phyloP scores from a whole-genome alignment of 2,888 invertebrate genomes.

The Hemaris fuciformis region DNA sequence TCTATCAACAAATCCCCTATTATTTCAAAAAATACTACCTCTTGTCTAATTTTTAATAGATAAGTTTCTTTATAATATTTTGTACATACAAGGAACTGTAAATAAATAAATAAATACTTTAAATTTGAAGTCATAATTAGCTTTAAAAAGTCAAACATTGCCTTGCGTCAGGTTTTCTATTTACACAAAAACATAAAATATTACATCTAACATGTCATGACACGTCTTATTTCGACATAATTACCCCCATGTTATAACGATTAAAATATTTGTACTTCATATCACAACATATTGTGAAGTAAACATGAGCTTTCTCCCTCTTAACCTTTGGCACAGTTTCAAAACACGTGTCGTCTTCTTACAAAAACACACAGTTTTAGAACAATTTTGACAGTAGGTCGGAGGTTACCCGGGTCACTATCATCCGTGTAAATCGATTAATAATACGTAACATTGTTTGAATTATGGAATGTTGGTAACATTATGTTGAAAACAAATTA shows the following conservation, averaged over 20 bases:
- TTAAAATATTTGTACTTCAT: background rate
- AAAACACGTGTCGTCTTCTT: constrained; percentile 52
- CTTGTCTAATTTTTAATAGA: too few species aligned
- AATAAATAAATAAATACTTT: too few species aligned
- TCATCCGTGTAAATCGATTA: constrained; percentile 19
- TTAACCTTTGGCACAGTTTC: constrained; percentile 40
- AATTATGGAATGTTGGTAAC: constrained; percentile 31
- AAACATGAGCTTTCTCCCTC: constrained; percentile 1
- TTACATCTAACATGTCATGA: background rate
- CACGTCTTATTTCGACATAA: background rate
- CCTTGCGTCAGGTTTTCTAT: background rate
- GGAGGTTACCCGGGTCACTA: constrained; percentile 47
- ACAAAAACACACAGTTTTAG: constrained; percentile 57
- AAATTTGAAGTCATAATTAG: background rate
- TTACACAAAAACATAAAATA: background rate
- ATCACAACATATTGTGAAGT: background rate
- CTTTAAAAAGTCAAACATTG: background rate
- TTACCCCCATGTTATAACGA: constrained; percentile 6
- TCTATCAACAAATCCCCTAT: too few species aligned
- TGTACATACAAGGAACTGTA: too few species aligned
- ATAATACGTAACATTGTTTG: constrained; percentile 20
- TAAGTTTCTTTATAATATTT: too few species aligned
- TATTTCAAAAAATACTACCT: too few species aligned
- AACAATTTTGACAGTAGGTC: constrained; percentile 48
- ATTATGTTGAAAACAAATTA: constrained; percentile 26